Evolutionary conservation across 1,140 invertebrate genomes (phyloP).

Genomic region (Leptoteleia sp.): DNA sequence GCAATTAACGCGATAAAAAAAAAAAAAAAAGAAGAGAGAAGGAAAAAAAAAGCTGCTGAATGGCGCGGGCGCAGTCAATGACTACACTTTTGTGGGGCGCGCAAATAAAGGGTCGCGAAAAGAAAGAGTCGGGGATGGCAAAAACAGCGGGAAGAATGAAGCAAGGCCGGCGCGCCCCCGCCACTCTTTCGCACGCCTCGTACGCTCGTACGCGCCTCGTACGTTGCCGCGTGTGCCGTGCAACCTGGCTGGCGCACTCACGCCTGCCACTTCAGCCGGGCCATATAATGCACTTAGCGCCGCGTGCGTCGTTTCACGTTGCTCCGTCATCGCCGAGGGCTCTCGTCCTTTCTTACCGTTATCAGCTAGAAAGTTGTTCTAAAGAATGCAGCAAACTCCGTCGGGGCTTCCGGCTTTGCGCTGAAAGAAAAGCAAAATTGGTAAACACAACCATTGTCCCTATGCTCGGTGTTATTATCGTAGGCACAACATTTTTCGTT

Average conservation of each 20-base stretch:
- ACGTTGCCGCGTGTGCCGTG: no score
- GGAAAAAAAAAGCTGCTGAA: no score
- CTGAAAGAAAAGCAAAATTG: no score
- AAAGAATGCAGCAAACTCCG: constrained; percentile 51
- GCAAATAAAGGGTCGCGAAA: constrained; percentile 33
- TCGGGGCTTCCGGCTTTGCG: constrained; percentile 49
- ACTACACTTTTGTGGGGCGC: constrained; percentile 29
- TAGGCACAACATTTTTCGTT: no score
- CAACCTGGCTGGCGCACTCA: constrained; percentile 34
- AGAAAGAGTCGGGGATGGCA: constrained; percentile 35
- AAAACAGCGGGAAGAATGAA: constrained; percentile 36
- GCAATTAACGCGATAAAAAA: constrained; percentile 42
- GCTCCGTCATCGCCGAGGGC: constrained; percentile 51
- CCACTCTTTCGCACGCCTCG: constrained; percentile 40
- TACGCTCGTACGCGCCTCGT: no score
- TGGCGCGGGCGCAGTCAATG: constrained; percentile 39
- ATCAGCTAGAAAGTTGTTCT: constrained; percentile 53
- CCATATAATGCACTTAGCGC: constrained; percentile 59
- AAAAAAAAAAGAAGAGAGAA: no score
- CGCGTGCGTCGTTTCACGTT: constrained; percentile 59
- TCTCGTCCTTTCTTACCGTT: constrained; percentile 59
- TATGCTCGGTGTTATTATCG: no score
- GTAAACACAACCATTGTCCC: no score
- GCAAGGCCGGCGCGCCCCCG: constrained; percentile 20
- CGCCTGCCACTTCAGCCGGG: constrained; percentile 37